A percentile compares a stretch with the other conserved stretches of the same genome.
These are phyloP conservation scores for Penaeus chinensis DNA, from an alignment of 1,140 invertebrate species.

Conservation along the genomic window DNA sequence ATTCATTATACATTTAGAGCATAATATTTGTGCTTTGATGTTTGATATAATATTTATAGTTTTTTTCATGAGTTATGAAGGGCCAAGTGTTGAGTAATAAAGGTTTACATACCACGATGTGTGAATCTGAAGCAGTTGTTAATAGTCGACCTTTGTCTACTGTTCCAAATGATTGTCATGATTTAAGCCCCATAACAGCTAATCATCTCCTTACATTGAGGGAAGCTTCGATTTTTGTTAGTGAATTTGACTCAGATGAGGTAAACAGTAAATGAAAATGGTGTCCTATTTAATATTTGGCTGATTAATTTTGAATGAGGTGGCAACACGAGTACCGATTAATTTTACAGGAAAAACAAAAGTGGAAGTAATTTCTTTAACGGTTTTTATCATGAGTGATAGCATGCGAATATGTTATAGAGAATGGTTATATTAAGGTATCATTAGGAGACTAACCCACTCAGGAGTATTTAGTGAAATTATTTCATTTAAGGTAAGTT, in stretches of 20 bases:
- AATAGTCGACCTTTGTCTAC: conserved; percentile 57
- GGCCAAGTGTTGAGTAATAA: conserved; percentile 54
- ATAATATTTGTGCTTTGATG: no score
- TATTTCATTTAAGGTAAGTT: no score
- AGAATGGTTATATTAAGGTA: no score
- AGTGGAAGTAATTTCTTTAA: neutral
- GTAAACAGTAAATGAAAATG: conserved; percentile 29
- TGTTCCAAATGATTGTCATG: conserved; percentile 50
- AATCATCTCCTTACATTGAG: conserved; percentile 36
- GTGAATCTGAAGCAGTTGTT: conserved; percentile 47
- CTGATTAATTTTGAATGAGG: conserved; percentile 53
- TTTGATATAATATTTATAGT: conserved; percentile 13
- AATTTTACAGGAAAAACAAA: conserved; percentile 30
- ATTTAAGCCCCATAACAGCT: conserved; percentile 38
- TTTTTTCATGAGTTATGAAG: conserved; percentile 1
- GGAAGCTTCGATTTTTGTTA: conserved; percentile 16
- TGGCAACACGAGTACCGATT: conserved; percentile 35
- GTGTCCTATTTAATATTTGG: conserved; percentile 45
- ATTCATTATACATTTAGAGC: conserved; percentile 8
- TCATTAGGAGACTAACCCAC: no score
- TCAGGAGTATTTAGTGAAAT: no score
- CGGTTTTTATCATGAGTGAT: no score
- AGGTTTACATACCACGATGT: conserved; percentile 52
- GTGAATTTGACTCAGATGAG: conserved; percentile 29
- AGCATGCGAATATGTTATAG: no score